Percentiles rank a stretch among this genome's conserved stretches.
These are phyloP conservation scores for Nomada fabriciana DNA, from an alignment of 2,888 invertebrate species.

Conservation along the genomic window DNA sequence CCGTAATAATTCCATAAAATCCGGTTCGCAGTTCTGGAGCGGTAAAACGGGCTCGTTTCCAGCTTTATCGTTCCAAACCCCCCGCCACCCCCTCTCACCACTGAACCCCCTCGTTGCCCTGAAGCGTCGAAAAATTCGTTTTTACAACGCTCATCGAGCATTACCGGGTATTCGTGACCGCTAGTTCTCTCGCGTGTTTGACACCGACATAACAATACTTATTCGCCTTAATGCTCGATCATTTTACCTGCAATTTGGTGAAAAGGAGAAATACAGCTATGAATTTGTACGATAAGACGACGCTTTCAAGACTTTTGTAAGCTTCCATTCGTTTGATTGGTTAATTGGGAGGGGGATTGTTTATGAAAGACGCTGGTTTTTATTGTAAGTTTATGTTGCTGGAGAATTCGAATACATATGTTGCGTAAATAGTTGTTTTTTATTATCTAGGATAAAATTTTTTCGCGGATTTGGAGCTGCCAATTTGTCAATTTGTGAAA, in stretches of 20 bases:
- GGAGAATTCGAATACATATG: too few relatives aligned
- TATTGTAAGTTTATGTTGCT: too few relatives aligned
- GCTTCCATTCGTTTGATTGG: not conserved
- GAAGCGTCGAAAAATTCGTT: slow-evolving; percentile 56
- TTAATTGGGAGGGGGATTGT: not conserved
- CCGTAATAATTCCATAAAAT: slow-evolving; percentile 73
- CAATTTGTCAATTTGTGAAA: too few relatives aligned
- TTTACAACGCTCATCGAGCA: slow-evolving; percentile 36
- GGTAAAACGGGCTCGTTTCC: slow-evolving; percentile 61
- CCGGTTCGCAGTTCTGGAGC: slow-evolving; percentile 44
- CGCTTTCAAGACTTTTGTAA: not conserved
- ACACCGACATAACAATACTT: slow-evolving; percentile 24
- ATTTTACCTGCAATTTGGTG: slow-evolving; percentile 4
- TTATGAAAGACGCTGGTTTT: too few relatives aligned
- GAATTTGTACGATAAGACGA: not conserved
- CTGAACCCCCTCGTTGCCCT: slow-evolving; percentile 1
- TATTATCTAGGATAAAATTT: too few relatives aligned
- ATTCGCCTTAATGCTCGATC: slow-evolving; percentile 31
- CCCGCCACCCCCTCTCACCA: not conserved
- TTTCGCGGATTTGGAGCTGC: too few relatives aligned
- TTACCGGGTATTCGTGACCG: slow-evolving; percentile 6
- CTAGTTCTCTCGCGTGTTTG: slow-evolving; percentile 33
- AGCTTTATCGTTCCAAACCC: slow-evolving; percentile 61
- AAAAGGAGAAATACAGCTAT: not conserved
- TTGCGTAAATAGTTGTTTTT: too few relatives aligned